Evolutionary conservation across 2,797 vertebrate genomes (phyloP), one percentile per base, ranked within the genome.

Genomic region (Cyprinella venusta): DNA sequence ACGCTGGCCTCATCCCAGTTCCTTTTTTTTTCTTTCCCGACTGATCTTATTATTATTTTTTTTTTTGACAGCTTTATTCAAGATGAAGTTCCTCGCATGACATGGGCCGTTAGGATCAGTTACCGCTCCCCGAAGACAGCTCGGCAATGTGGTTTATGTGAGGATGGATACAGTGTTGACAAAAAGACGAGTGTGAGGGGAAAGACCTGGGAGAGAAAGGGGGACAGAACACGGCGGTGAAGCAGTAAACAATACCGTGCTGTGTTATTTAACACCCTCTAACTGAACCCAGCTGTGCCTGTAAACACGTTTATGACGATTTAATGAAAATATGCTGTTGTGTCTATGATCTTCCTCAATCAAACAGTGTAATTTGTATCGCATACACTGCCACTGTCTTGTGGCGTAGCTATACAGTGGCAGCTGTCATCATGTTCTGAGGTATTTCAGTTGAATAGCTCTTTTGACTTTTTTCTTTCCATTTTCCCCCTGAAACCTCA

Each of bases 291-390:
- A 97, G 96, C 96, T 97, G 97, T 93, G 94, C 94, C 94, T 96
- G 95, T 97, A 97, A 97, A 97, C 95, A 96, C 95, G 95, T 97
- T 95, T 96, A 95, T 95, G 94, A 95, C 93, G 92, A 94, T 92
- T 93, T 97, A 97, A 98, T 97, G 91, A 96, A 96, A 97, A 94
- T 96, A 96, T 95, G 93, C 94, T 95, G 94, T 91, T 94, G 93
- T 93, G 94, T 93, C 89, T 93, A 86, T 89, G 94, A 95, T 90
- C 92, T 88, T 91, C 91, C 92, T 92, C 92, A 89, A 89, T 92
- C 90, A 89, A 87, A 89, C 67, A 48, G 83, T 84, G 84, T 88
- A 89, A 89, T 90, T 89, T 89, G 89, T 80, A 87, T 86, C 38
- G 54, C 86, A 79, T 87, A 88, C 81, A 87, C 89, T 75, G 87